Percentiles rank a stretch among this genome's conserved stretches.
Conservation (phyloP, 2,888 invertebrate species). For the Cremastobaeus sp. region DNA sequence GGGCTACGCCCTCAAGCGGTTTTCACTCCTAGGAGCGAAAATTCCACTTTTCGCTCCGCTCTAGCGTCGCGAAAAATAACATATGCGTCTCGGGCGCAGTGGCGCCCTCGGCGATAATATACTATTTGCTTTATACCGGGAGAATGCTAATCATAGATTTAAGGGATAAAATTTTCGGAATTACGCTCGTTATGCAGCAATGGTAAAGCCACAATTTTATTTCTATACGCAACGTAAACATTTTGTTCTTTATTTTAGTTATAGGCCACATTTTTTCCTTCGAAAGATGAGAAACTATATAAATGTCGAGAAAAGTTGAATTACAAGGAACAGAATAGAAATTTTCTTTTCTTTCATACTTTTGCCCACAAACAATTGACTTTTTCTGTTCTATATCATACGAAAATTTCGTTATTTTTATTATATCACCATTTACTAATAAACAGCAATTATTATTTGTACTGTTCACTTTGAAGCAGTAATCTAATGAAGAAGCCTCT, state of each 20-base stretch:
- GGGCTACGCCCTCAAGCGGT: too few species aligned
- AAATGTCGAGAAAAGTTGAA: constrained; percentile 17
- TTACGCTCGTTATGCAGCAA: constrained; percentile 23
- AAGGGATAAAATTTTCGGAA: constrained; percentile 8
- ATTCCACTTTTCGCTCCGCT: too few species aligned
- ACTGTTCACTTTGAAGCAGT: constrained; percentile 15
- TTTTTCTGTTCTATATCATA: background rate
- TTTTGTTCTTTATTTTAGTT: constrained; percentile 25
- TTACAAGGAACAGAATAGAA: constrained; percentile 27
- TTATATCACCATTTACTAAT: constrained; percentile 19
- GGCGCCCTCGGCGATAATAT: too few species aligned
- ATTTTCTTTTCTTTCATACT: constrained; percentile 26
- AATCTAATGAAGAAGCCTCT: constrained; percentile 15
- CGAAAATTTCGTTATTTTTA: constrained; percentile 32
- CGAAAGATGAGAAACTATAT: constrained; percentile 23
- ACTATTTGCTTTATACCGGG: too few species aligned
- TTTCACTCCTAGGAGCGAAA: too few species aligned
- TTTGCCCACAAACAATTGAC: constrained; percentile 13
- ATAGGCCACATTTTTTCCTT: constrained; percentile 18
- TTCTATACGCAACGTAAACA: constrained; percentile 17
- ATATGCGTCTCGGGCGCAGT: too few species aligned
- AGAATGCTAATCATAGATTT: too few species aligned
- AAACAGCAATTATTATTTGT: constrained; percentile 17
- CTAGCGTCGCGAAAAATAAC: too few species aligned
- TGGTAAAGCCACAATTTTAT: constrained; percentile 10